Evolutionary conservation across 2,113 vertebrate genomes (phyloP).

Genomic region (Polyodon spathula): DNA sequence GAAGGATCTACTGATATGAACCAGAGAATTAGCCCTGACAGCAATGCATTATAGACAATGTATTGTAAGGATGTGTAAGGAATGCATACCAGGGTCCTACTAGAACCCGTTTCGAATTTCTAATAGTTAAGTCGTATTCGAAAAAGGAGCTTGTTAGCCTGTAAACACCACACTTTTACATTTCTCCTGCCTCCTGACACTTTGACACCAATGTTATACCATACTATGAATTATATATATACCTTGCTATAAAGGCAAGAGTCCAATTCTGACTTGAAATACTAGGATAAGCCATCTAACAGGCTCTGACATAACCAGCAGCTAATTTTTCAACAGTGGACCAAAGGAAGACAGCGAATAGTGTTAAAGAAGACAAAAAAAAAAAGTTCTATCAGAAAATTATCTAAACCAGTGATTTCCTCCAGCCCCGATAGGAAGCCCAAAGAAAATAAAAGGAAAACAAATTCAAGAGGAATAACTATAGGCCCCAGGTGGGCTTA

Average conservation of each 20-base stretch:
- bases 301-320: slow-evolving; percentile 43
- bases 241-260: slow-evolving; percentile 46
- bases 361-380: slow-evolving; percentile 37
- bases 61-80: slow-evolving; percentile 15
- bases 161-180: slow-evolving; percentile 66
- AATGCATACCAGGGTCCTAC: slow-evolving; percentile 27
- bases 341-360: slow-evolving; percentile 39
- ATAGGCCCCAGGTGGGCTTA: slow-evolving; percentile 77
- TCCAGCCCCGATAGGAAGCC: slow-evolving; percentile 44
- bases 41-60: too few species aligned
- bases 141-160: slow-evolving; percentile 44
- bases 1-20: too few species aligned
- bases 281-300: slow-evolving; percentile 54
- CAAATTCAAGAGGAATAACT: slow-evolving; percentile 55
- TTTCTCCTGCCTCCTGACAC: slow-evolving; percentile 59
- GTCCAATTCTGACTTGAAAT: slow-evolving; percentile 60
- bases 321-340: slow-evolving; percentile 35
- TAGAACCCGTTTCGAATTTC: slow-evolving; percentile 26
- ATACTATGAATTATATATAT: slow-evolving; percentile 68
- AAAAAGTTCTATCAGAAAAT: slow-evolving; percentile 59
- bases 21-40: too few species aligned
- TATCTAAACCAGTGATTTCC: slow-evolving; percentile 49
- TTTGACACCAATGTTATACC: slow-evolving; percentile 64
- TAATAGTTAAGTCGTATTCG: slow-evolving; percentile 26
- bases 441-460: slow-evolving; percentile 46